phyloP scores from a whole-genome alignment of 2,888 invertebrate species.

The Lathronympha strigana region DNA sequence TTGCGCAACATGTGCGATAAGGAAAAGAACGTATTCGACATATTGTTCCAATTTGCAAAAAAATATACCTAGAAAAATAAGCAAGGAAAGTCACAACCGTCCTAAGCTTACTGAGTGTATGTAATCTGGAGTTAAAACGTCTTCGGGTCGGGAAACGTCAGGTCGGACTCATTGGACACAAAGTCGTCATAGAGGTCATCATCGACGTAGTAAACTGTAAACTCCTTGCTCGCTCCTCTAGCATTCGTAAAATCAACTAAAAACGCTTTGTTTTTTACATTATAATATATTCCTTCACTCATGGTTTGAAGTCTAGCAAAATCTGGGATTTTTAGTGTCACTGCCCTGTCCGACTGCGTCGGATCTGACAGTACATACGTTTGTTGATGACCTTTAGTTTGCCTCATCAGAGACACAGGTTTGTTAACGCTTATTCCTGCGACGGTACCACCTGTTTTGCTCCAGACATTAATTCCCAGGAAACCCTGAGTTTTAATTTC shows the following conservation, averaged over 20 bases:
- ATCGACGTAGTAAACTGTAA: too few relatives aligned
- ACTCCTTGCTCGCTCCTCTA: neutral
- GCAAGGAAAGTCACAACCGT: too few relatives aligned
- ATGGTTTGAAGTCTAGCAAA: neutral
- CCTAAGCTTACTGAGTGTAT: too few relatives aligned
- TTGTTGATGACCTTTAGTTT: neutral
- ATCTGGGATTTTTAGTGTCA: neutral
- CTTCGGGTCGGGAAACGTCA: too few relatives aligned
- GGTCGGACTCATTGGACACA: too few relatives aligned
- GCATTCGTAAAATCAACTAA: neutral
- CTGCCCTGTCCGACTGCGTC: neutral
- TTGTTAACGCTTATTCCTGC: neutral
- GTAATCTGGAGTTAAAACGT: too few relatives aligned
- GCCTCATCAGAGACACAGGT: constrained; percentile 5
- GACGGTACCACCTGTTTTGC: neutral
- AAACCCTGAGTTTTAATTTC: neutral
- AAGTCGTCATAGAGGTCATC: too few relatives aligned
- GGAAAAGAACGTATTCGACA: too few relatives aligned
- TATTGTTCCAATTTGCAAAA: too few relatives aligned
- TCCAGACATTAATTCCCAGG: constrained; percentile 7
- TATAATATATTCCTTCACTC: constrained; percentile 1
- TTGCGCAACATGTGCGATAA: too few relatives aligned
- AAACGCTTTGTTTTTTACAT: neutral
- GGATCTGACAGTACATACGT: constrained; percentile 3
- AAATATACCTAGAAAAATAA: too few relatives aligned